Base-by-base conservation (phyloP, 2,113 vertebrate species). In the Corvus cornix region DNA sequence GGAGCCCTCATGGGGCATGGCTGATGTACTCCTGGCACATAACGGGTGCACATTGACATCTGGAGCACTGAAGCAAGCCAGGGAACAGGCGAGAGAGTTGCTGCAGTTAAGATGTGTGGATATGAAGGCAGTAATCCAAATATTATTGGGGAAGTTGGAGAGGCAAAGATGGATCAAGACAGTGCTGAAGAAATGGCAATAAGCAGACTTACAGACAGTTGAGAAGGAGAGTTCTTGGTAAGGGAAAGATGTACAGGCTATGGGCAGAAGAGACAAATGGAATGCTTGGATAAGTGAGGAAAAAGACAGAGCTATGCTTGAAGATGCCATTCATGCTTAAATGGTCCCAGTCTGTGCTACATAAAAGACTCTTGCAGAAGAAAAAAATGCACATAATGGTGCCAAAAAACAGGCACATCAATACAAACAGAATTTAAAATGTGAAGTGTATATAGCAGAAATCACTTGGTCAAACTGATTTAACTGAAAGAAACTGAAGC, bases 391-490 rank as follows among this genome's bases (percentile, higher is more conserved):
- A 85, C 51, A 56, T 73, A 67, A 95, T 17, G 51, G 82, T 94
- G 64, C 55, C 90, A 93, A 69, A 87, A 96, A 95, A 58, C 58
- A 84, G 81, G 91, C 52, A 41, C 49, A 90, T 93, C 59, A 1
- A 94, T 93, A 97, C 58, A 93, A 96, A 94, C 1, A 58, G 73
- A 95, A 90, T 92, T 93, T 87, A 88, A 92, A 96, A 87, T 1
- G 15, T 90, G 80, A 90, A 89, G 48, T 77, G 37, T 66, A 72
- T 63, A 64, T 14, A 80, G 58, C 46, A 91, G 69, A 94, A 95
- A 88, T 89, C 31, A 60, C 22, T 91, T 84, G 84, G 72, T 77
- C 81, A 92, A 91, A 79, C 35, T 51, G 22, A 96, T 75, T 82
- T 91, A 91, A 94, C 31, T 18, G 58, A 84, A 95, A 67, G 72